Conservation (phyloP, 2,888 invertebrate species). For the Bibio marci region DNA sequence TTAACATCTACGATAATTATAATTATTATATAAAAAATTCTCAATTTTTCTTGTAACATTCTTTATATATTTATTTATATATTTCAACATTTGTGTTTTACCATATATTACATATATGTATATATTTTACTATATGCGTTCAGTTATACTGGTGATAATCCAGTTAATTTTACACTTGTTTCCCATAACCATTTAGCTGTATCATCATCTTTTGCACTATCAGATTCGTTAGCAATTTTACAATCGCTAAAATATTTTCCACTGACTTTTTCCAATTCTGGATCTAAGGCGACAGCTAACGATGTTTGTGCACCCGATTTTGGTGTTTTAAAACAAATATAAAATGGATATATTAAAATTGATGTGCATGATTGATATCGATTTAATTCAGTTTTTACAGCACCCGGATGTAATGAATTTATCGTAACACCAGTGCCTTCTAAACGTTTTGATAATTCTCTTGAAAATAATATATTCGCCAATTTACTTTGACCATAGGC, state of each 20-base stretch:
- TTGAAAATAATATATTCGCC: constrained; percentile 59
- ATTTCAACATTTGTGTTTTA: too few species aligned
- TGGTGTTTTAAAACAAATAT: constrained; percentile 39
- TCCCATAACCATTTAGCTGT: constrained; percentile 43
- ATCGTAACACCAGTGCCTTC: constrained; percentile 47
- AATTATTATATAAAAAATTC: too few species aligned
- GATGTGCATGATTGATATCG: too few species aligned
- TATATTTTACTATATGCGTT: too few species aligned
- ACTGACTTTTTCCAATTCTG: constrained; percentile 37
- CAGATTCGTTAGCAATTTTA: constrained; percentile 16
- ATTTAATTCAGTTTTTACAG: constrained; percentile 56
- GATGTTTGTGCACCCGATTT: constrained; percentile 41
- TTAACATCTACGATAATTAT: too few species aligned
- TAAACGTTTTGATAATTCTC: constrained; percentile 42
- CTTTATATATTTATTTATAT: too few species aligned
- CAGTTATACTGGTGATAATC: constrained; percentile 15
- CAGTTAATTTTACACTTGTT: constrained; percentile 37
- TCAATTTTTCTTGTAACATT: too few species aligned
- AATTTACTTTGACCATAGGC: constrained; percentile 65
- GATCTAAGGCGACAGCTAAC: constrained; percentile 40
- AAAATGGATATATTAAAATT: too few species aligned
- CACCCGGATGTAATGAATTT: constrained; percentile 56
- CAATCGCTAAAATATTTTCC: constrained; percentile 41
- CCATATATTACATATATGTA: too few species aligned
- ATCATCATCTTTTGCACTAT: constrained; percentile 33